Conservation (phyloP, 2,113 vertebrate genomes). For the Poeciliopsis prolifica region DNA sequence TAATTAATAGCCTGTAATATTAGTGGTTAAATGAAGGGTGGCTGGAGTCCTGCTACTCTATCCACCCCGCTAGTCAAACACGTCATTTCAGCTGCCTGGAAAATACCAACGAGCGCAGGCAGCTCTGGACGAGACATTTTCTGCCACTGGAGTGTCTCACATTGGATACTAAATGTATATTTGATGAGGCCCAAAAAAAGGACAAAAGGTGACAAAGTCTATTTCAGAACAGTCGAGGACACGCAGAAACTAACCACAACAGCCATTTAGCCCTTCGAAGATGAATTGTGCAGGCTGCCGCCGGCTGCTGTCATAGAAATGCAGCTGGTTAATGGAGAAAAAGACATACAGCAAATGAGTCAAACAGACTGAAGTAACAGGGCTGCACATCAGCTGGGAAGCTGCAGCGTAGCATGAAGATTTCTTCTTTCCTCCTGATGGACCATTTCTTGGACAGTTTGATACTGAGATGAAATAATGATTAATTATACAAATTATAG, state of each 20-base stretch:
- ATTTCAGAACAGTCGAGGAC: constrained; percentile 24
- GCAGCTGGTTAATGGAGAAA: constrained; percentile 28
- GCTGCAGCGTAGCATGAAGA: not conserved
- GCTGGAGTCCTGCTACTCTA: constrained; percentile 22
- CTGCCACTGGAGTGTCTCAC: constrained; percentile 24
- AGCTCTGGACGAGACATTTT: constrained; percentile 2
- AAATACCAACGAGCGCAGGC: constrained; percentile 6
- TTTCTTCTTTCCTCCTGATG: constrained; percentile 21
- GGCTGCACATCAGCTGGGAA: constrained; percentile 16
- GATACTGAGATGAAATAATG: constrained; percentile 35
- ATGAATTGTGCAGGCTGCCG: constrained; percentile 20
- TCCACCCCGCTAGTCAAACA: not conserved
- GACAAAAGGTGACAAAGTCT: constrained; percentile 43
- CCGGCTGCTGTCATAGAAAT: constrained; percentile 29
- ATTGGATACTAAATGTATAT: constrained; percentile 44
- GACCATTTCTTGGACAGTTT: constrained; percentile 32
- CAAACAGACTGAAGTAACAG: constrained; percentile 8
- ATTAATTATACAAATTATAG: constrained; percentile 49
- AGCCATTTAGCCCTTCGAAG: constrained; percentile 38
- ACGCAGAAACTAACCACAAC: constrained; percentile 18
- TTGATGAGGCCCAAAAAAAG: constrained; percentile 33
- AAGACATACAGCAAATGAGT: constrained; percentile 16
- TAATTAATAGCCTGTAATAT: constrained; percentile 57
- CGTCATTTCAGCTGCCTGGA: constrained; percentile 27
- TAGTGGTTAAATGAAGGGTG: constrained; percentile 43